Evolutionary conservation across 2,888 invertebrate species (phyloP), one percentile per base, ranked within the genome.

Genomic region (Machimus rusticus): DNA sequence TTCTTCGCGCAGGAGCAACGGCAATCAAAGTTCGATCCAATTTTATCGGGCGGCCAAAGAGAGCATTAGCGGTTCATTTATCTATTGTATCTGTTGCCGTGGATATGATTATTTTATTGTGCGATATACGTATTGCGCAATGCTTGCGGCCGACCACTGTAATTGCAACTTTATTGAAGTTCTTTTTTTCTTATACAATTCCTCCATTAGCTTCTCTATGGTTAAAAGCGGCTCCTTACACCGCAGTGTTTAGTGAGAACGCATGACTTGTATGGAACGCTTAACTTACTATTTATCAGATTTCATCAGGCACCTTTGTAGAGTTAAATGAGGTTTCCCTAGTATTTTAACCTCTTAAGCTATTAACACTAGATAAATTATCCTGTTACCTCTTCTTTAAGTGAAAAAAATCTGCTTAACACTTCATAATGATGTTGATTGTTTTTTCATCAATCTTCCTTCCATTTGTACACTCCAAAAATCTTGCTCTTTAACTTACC

Each of bases 31-130:
- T 66, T 57, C 57, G 82, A 84, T 66, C 82, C 82, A 84, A 84
- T 84, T 66, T 84, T 84, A 84, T 66, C 66, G 82, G 57, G 28
- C 51, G 51, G 31, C 23, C 39, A n/a, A 79, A 66, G 82, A 66
- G 82, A 5, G 31, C 31, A 66, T 66, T 84, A 19, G 82, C 66
- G 23, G 57, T 19, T 28, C 37, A 37, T 37, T 34, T 39, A 39
- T 37, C 82, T 84, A 84, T 84, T 84, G 34, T 66, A 84, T 66
- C 37, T 16, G 37, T 46, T 46, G 82, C 82, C 34, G 82, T 37
- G 55, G 66, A 66, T 84, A 57, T 66, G 82, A 84, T 66, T 84
- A 84, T 66, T 84, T 66, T 66, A 37, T 84, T 84, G 82, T 81
- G 43, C 43, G 51, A 19, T 34, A 51, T 81, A 81, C 31, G 16